Conservation (phyloP, 1,140 invertebrate genomes). For the Bombus sibiricus region DNA sequence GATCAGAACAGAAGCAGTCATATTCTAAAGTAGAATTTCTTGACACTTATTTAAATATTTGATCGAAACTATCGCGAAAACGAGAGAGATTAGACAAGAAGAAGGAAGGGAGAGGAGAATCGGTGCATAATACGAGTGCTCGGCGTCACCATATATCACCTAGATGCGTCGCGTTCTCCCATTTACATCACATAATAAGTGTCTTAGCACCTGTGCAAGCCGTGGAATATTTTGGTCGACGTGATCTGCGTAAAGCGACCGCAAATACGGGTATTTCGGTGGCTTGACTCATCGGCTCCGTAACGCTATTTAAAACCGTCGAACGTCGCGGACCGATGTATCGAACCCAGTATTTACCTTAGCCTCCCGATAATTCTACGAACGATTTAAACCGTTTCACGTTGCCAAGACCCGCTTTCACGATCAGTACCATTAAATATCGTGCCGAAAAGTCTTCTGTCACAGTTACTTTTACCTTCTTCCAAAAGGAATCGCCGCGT, state of each 20-base stretch:
- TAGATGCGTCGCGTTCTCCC: too few relatives aligned
- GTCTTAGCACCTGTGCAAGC: slow-evolving; percentile 39
- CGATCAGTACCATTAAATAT: neutral
- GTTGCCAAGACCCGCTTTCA: neutral
- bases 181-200: slow-evolving; percentile 17
- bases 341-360: slow-evolving; percentile 34
- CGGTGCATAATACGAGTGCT: too few relatives aligned
- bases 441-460: neutral
- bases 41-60: neutral
- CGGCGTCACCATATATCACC: too few relatives aligned
- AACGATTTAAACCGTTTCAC: neutral
- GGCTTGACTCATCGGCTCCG: slow-evolving; percentile 32
- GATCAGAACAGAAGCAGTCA: neutral
- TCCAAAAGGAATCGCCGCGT: neutral
- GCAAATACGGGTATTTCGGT: slow-evolving; percentile 48
- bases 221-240: slow-evolving; percentile 45
- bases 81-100: too few relatives aligned
- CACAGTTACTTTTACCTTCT: too few relatives aligned
- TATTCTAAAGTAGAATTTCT: neutral
- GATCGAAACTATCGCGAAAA: neutral
- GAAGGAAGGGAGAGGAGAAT: neutral
- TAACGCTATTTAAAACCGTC: slow-evolving; percentile 46
- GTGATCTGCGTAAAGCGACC: slow-evolving; percentile 33
- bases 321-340: neutral
- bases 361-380: neutral